These are phyloP conservation scores for Dromius quadrimaculatus DNA, from an alignment of 2,888 invertebrate species.

Conservation along the genomic window DNA sequence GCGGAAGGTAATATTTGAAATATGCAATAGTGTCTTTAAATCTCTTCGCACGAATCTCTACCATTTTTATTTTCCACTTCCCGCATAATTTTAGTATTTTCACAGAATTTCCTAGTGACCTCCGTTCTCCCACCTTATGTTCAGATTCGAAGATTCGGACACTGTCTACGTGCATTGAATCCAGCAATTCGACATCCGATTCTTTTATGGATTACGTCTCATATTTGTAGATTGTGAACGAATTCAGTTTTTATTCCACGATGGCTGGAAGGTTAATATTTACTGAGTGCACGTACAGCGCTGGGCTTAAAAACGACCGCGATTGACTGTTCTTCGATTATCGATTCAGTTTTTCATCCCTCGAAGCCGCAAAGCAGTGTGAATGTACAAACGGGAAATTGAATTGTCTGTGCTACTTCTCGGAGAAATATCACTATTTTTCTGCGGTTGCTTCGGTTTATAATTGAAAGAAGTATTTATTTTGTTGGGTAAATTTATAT, in stretches of 20 bases:
- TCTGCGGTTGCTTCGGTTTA: too few relatives aligned
- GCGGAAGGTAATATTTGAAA: too few relatives aligned
- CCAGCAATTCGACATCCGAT: slow-evolving; percentile 7
- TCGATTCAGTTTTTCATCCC: slow-evolving; percentile 9
- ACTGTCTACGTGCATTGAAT: slow-evolving; percentile 29
- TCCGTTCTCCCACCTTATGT: not conserved
- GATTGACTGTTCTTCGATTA: slow-evolving; percentile 29
- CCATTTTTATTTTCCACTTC: slow-evolving; percentile 37
- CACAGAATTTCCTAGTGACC: slow-evolving; percentile 14
- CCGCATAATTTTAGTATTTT: slow-evolving; percentile 42
- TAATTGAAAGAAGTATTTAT: too few relatives aligned
- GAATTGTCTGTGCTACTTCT: too few relatives aligned
- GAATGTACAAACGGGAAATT: too few relatives aligned
- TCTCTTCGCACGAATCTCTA: slow-evolving; percentile 29
- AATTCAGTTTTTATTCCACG: slow-evolving; percentile 29
- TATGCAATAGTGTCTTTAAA: too few relatives aligned
- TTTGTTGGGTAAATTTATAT: too few relatives aligned
- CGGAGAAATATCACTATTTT: too few relatives aligned
- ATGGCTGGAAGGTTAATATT: slow-evolving; percentile 34
- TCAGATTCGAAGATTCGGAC: not conserved
- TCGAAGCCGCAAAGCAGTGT: too few relatives aligned
- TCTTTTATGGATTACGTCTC: slow-evolving; percentile 42
- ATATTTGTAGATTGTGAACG: slow-evolving; percentile 38
- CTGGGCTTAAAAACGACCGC: slow-evolving; percentile 23
- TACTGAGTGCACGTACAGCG: slow-evolving; percentile 34